Base-by-base conservation (phyloP, 2,888 invertebrate genomes). In the Myopa testacea region DNA sequence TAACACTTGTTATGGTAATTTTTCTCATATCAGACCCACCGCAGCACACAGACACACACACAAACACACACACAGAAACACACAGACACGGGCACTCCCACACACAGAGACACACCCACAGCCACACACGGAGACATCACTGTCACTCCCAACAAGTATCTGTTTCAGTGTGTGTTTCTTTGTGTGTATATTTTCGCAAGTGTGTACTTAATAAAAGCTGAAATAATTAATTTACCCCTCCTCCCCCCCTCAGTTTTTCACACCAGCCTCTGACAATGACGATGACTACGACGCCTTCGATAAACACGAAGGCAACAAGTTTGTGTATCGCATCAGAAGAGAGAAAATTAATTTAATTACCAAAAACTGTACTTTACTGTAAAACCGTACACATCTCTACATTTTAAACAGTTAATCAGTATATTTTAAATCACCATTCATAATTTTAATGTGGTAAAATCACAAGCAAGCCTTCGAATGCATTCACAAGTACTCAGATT, bases 321-420 rank as follows among this genome's bases (percentile, higher is more conserved):
- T 1, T 45, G 45, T 45, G 45, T 45, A 10, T 60, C 60, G 16
- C 8, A 60, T 55, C 55, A 80, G 78, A 78, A 79, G 79, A 79
- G 79, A 79, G 77, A 80, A 79, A 80, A 80, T 80, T 80, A 80
- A 80, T 78, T 78, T 79, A 77, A 78, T 79, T 80, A 70, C 79
- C 80, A 78, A 77, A 78, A 76, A 80, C 78, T 78, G 77, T 79
- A 79, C 79, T 79, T 77, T 76, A 79, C 52, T 52, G 14, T 52
- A 52, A 10, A 52, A 10, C 7, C 14, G 14, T 52, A 52, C 14
- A 52, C 14, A 52, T 52, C 7, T n/a, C n/a, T n/a, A n/a, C n/a
- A n/a, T n/a, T n/a, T n/a, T n/a, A n/a, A n/a, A n/a, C n/a, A n/a
- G n/a, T n/a, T n/a, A n/a, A n/a, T n/a, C n/a, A n/a, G n/a, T n/a